Base-by-base conservation (phyloP, 2,888 invertebrate genomes). In the Corythucha ciliata region DNA sequence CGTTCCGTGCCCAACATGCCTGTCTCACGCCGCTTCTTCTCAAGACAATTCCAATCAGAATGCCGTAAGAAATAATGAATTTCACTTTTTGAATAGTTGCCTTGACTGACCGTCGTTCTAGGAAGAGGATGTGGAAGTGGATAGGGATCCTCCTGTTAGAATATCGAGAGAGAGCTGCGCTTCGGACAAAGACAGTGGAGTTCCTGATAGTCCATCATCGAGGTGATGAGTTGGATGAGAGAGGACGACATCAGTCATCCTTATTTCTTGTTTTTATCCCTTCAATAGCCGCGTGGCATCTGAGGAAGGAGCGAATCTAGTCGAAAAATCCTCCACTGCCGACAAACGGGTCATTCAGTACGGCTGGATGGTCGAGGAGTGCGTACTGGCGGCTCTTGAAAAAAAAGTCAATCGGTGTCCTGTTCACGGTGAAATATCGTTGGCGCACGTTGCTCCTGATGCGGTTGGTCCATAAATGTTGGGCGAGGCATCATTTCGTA, bases 291-390 rank as follows among this genome's bases (percentile, higher is more conserved):
- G 88, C 14, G 80, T 85, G 66, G 84, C 87, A 0, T 88, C 89
- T 0, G 77, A 84, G 12, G 89, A 90, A 66, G 87, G 88, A 0
- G n/a, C n/a, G n/a, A n/a, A n/a, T n/a, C 77, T 50, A 12, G 29
- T 39, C n/a, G 14, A 21, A 5, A 44, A 45, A 14, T 4, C 33
- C 14, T 26, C 39, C 29, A 32, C 18, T 22, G n/a, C n/a, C n/a
- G n/a, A n/a, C n/a, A n/a, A 4, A 6, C 80, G 64, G 50, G 66
- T 2, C 12, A 70, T 66, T 58, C 69, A 72, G 49, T 86, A 83
- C 63, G 77, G 82, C 8, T 93, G 93, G 87, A 86, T 90, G 72
- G 86, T 96, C 21, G 97, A 98, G 70, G 90, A 94, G 68, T 96
- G 96, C 70, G 91, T 97, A 65, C 74, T 94, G 48, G 80, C 83